Evolutionary conservation across 2,113 vertebrate genomes (phyloP).

Genomic region (Mustelus asterias): DNA sequence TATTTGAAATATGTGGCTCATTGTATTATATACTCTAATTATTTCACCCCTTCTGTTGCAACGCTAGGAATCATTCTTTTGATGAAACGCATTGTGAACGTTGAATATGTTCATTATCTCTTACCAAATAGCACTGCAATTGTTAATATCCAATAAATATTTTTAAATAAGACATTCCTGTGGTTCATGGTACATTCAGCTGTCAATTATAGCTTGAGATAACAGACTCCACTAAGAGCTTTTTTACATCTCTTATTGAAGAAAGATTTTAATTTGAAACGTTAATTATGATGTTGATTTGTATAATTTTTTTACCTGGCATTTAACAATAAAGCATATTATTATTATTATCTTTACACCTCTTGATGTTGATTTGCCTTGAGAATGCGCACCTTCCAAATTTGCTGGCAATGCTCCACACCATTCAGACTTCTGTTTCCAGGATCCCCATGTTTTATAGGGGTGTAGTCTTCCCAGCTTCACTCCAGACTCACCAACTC

Average conservation of each 20-base stretch:
- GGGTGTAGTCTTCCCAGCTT: background rate
- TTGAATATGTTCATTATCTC: slow-evolving; percentile 25
- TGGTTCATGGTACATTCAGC: slow-evolving; percentile 28
- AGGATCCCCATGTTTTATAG: background rate
- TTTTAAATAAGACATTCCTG: slow-evolving; percentile 30
- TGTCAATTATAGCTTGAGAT: background rate
- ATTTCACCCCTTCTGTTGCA: slow-evolving; percentile 15
- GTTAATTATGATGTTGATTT: slow-evolving; percentile 33
- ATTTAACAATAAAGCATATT: slow-evolving; percentile 37
- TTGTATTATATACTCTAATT: background rate
- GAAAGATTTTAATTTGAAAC: slow-evolving; percentile 27
- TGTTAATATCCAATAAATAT: slow-evolving; percentile 37
- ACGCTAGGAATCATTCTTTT: background rate
- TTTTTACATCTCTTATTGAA: slow-evolving; percentile 29
- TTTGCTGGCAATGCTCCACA: background rate
- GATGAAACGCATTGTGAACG: slow-evolving; percentile 11
- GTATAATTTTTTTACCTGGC: slow-evolving; percentile 35
- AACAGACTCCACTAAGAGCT: slow-evolving; percentile 20
- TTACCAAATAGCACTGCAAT: slow-evolving; percentile 35
- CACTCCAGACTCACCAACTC: background rate
- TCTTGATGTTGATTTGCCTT: background rate
- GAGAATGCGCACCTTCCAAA: background rate
- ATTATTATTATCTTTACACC: background rate
- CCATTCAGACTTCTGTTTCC: background rate
- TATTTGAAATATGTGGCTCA: background rate